Base-by-base conservation (phyloP, 2,888 invertebrate genomes). In the Ganaspis brasiliensis region DNA sequence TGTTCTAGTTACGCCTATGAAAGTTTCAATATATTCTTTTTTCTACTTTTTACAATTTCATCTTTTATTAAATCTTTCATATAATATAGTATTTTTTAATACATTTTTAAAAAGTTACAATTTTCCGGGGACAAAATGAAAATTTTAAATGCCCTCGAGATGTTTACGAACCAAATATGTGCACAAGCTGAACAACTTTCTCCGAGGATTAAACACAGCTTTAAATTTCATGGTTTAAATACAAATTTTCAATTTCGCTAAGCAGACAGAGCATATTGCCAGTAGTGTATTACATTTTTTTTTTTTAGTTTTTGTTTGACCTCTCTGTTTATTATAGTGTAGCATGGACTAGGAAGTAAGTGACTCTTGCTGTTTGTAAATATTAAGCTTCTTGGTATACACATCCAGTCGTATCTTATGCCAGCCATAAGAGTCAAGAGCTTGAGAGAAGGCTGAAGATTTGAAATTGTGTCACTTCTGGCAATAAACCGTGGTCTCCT, bases 391-490 rank as follows among this genome's bases (percentile, higher is more conserved):
- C 67, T 67, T 21, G 67, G n/a, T n/a, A n/a, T 67, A n/a, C n/a
- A 63, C 37, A 63, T 63, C 63, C 63, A 63, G 21, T 40, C 6
- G n/a, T 63, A 63, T 63, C 40, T 63, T 63, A 40, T 40, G 40
- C 12, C 19, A 63, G 37, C 21, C n/a, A 40, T 40, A 35, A 63
- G 63, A 37, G 24, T 40, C 14, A 37, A 37, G 61, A 40, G 56
- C 26, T 57, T 57, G 21, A 57, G 37, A 40, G 63, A 40, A n/a
- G 77, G 55, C 75, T 72, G 73, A 79, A 77, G 75, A 72, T 72
- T 74, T 78, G 76, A 76, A 80, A 83, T 80, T 81, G 74, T 80
- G 81, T 78, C 79, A 83, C 80, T 81, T 79, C 75, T 77, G 77
- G 24, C 81, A 79, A 80, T 83, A 80, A 83, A 81, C 76, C 70